These are phyloP conservation scores for Gymnobelideus leadbeateri DNA, from an alignment of 2,113 vertebrate genomes.

Conservation along the genomic window DNA sequence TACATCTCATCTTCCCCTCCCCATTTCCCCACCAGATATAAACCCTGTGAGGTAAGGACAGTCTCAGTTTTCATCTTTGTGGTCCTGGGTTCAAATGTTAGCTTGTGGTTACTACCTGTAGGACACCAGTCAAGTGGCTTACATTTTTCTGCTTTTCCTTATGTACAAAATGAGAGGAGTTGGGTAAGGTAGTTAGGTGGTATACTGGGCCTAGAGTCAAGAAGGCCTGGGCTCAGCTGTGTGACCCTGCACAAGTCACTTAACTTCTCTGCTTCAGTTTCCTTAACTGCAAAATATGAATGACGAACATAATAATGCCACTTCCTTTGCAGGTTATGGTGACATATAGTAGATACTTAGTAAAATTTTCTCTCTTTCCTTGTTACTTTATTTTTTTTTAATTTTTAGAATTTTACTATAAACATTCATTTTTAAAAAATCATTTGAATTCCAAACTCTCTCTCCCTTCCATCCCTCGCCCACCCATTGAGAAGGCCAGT, in stretches of 20 bases:
- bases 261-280: not conserved
- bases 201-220: not conserved
- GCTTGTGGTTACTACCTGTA: not conserved
- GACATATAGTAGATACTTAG: not conserved
- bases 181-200: not conserved
- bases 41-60: not conserved
- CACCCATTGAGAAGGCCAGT: not conserved
- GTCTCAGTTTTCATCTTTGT: not conserved
- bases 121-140: not conserved
- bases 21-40: not conserved
- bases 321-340: not conserved
- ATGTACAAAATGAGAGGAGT: not conserved
- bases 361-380: not conserved
- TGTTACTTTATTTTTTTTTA: not conserved
- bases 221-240: not conserved
- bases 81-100: not conserved
- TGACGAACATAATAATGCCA: not conserved
- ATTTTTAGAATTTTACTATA: not conserved
- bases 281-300: not conserved
- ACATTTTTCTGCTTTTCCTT: slow-evolving; percentile 27
- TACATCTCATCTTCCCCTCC: not conserved
- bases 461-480: not conserved
- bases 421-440: not conserved
- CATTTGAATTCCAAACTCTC: not conserved
- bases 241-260: not conserved